Evolutionary conservation across 2,797 vertebrate species (phyloP), one percentile per base, ranked within the genome.

Genomic region (Psittacula echo): DNA sequence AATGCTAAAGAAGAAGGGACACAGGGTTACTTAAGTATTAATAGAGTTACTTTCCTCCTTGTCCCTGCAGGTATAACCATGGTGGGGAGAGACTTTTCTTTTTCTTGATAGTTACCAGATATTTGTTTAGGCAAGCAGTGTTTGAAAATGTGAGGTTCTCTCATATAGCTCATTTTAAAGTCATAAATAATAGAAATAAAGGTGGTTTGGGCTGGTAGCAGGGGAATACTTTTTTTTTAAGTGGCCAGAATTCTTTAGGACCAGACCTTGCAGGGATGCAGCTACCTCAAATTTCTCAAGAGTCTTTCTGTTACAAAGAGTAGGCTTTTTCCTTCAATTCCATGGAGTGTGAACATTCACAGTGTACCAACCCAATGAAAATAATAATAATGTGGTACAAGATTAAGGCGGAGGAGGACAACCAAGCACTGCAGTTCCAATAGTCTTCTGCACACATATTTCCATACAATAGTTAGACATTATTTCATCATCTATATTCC

Each of bases 401-500:
- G 22, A 47, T 50, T 10, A 21, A 50, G 50, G 37, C 47, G 48
- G 29, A 39, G 37, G 23, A 34, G 32, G 23, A 6, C 30, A 65
- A 17, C 7, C 67, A 48, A 45, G 7, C 81, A 4, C 29, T 85
- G 61, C 34, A 4, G 34, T 68, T 84, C 17, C 85, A 86, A 53
- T 91, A 71, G 37, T 87, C 85, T 85, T 51, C 70, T 87, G 73
- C 75, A 37, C 24, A 19, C 77, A 5, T 23, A 60, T 77, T 95
- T 89, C 87, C 44, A 30, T 53, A 44, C 47, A 51, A 70, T 66
- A 48, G 13, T 94, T 95, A 68, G 93, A 78, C 50, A 21, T 71
- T 71, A 89, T 71, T 94, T 50, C 85, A 94, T 93, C 79, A 76
- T 87, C 92, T 87, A 39, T 96, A 68, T 84, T 93, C 70, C 72